Base-by-base conservation (phyloP, 2,113 vertebrate genomes). In the Tretioscincus oriximinensis region DNA sequence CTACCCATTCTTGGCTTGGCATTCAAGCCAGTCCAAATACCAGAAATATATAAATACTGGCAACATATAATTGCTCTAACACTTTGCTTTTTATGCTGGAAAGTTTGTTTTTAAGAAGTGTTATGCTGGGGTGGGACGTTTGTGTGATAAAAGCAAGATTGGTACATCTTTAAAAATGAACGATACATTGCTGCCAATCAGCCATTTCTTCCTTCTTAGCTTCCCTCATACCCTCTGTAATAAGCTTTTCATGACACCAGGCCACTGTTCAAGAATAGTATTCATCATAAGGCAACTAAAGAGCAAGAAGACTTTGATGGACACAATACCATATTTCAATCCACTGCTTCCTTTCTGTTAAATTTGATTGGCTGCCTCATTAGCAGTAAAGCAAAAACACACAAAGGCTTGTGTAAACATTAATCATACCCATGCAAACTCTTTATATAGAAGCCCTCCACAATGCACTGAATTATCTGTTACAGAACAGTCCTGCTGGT, bases 141-240 rank as follows among this genome's bases (percentile, higher is more conserved):
- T 24, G 20, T 24, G 93, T 90, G 89, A 92, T 93, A 91, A 92
- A 92, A 93, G 91, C 93, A 93, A 84, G 88, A 94, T 91, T 90
- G 78, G 93, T 94, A 94, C 90, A 87, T 95, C 93, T 95, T 93
- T 94, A 92, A 94, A 94, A 95, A 86, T 90, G 88, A 92, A 91
- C 97, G 98, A 99, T 96, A 98, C 97, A 98, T 98, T 81, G 95
- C 93, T 98, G 98, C 96, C 97, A 97, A 95, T 98, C 94, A 94
- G 93, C 94, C 94, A 95, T 93, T 94, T 94, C 95, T 95, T 96
- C 96, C 95, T 92, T 92, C 93, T 91, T 96, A 94, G 94, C 95
- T 96, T 94, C 95, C 93, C 86, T 94, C 90, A 91, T 94, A 90
- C 94, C 91, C 93, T 94, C 93, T 85, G 90, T 96, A 97, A 97